Conservation (phyloP, 2,113 vertebrate species). For the Osmerus mordax region DNA sequence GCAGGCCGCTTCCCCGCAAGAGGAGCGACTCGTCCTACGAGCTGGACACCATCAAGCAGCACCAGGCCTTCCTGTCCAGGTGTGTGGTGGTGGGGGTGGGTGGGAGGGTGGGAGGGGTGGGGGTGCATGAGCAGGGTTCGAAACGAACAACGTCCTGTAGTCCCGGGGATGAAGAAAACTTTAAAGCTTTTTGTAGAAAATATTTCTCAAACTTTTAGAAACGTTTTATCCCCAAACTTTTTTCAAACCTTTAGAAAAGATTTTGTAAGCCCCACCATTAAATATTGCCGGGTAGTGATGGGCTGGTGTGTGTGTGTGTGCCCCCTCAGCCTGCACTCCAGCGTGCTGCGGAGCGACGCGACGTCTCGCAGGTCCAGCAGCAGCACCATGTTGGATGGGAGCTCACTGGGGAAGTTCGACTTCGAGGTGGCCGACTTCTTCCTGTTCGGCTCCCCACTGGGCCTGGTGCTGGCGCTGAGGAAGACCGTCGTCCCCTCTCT, state of each 20-base stretch:
- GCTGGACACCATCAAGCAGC: conserved; percentile 89
- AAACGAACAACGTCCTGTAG: no score
- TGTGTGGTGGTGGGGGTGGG: conserved; percentile 40
- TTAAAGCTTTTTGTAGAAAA: no score
- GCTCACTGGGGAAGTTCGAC: conserved; percentile 84
- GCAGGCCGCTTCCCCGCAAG: conserved; percentile 83
- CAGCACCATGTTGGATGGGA: conserved; percentile 82
- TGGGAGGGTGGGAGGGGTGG: no score
- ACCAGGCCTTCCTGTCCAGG: conserved; percentile 95
- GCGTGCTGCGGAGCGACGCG: conserved; percentile 78
- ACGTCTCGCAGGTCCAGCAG: conserved; percentile 82
- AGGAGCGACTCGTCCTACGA: conserved; percentile 93
- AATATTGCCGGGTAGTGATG: no score
- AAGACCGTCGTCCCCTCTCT: conserved; percentile 92
- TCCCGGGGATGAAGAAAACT: no score
- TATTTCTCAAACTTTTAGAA: no score
- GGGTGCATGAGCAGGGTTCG: no score
- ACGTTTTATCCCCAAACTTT: no score
- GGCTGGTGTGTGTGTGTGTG: background rate
- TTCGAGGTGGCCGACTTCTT: conserved; percentile 96
- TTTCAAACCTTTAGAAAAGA: no score
- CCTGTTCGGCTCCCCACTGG: conserved; percentile 93
- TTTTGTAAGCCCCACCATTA: no score
- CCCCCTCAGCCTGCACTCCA: conserved; percentile 82
- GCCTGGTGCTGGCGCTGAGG: conserved; percentile 90